Percentiles rank a stretch among this genome's conserved stretches.
phyloP scores from a whole-genome alignment of 2,113 vertebrate species.

The Neolamprologus brichardi region DNA sequence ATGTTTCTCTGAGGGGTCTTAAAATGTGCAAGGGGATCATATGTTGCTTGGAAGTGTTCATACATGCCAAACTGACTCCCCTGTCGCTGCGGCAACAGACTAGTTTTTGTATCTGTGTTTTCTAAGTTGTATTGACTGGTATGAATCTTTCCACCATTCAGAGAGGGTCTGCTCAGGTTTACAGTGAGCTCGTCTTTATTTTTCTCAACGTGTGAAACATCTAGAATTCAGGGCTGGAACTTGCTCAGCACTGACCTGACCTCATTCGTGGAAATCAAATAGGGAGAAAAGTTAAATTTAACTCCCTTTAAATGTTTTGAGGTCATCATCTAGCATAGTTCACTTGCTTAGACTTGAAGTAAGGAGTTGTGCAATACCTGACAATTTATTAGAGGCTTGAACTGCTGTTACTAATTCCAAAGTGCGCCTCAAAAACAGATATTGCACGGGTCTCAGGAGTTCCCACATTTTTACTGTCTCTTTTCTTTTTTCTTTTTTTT shows the following conservation, averaged over 20 bases:
- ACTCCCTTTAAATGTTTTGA: conserved; percentile 29
- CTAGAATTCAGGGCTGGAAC: not conserved
- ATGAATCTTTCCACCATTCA: not conserved
- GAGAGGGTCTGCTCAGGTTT: not conserved
- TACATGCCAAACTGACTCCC: not conserved
- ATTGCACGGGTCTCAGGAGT: conserved; percentile 44
- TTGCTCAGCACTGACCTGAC: not conserved
- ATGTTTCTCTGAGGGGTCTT: conserved; percentile 49
- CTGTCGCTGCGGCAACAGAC: not conserved
- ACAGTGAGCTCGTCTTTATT: not conserved
- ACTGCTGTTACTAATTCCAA: conserved; percentile 9
- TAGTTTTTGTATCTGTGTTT: not conserved
- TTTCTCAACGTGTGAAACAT: not conserved
- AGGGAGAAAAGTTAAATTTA: conserved; percentile 8
- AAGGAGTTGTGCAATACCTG: conserved; percentile 44
- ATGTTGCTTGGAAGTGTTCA: conserved; percentile 9
- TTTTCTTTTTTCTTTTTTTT: not conserved
- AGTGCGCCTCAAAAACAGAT: not conserved
- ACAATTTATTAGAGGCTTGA: conserved; percentile 19
- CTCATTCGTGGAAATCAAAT: conserved; percentile 22
- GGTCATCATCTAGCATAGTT: conserved; percentile 25
- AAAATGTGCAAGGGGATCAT: conserved; percentile 13
- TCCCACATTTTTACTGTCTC: conserved; percentile 16
- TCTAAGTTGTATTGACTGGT: not conserved
- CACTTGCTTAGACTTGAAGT: conserved; percentile 42